Conservation (phyloP, 2,113 vertebrate species). For the Sylvicapra grimmia region DNA sequence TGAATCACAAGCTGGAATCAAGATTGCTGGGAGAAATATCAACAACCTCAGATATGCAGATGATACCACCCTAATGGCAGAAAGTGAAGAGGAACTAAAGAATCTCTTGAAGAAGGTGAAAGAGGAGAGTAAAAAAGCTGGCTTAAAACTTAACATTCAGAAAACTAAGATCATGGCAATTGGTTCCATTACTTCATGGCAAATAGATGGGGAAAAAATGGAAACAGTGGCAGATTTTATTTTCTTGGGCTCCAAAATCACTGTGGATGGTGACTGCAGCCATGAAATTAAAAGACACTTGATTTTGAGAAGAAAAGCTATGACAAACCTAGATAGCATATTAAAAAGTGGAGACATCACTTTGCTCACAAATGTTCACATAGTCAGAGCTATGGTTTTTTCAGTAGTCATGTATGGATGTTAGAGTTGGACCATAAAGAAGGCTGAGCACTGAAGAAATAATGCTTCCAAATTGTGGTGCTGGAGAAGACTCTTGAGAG, state of each 20-base stretch:
- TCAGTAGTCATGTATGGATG: not conserved
- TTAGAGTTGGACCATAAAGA: not conserved
- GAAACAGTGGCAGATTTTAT: not conserved
- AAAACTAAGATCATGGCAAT: not conserved
- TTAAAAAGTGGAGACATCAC: not conserved
- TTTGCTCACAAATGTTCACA: not conserved
- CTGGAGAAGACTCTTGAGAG: not conserved
- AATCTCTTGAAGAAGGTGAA: not conserved
- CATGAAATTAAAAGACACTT: not conserved
- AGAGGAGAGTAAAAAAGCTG: not conserved
- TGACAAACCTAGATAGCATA: not conserved
- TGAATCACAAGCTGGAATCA: not conserved
- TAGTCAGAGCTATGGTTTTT: not conserved
- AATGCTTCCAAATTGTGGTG: not conserved
- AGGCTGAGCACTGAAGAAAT: not conserved
- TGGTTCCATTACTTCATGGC: not conserved
- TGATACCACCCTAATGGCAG: not conserved
- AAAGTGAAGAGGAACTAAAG: not conserved
- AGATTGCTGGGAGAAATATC: not conserved
- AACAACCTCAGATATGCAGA: not conserved
- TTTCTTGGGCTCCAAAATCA: not conserved
- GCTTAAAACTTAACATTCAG: not conserved
- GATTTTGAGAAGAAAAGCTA: not conserved
- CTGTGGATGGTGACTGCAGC: not conserved
- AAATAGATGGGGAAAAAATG: not conserved